Evolutionary conservation across 1,140 invertebrate species (phyloP), one percentile per base, ranked within the genome.

Genomic region (Battus philenor): DNA sequence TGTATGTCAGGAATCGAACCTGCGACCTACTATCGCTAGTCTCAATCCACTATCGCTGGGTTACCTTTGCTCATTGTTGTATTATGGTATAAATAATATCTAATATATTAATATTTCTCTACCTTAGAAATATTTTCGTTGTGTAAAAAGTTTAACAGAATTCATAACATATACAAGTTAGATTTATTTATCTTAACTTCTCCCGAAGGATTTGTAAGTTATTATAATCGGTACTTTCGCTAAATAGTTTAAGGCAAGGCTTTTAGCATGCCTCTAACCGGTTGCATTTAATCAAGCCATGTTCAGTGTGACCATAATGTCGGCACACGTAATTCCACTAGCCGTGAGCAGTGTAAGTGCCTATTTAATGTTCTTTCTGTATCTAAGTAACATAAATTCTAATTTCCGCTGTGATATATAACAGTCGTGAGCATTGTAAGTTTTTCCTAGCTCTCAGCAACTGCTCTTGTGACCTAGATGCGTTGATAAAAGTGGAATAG

Each of bases 401-500:
- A 34, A 22, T 34, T 34, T 34, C 17, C 17, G n/a, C 9, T 5
- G 12, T 33, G 1, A 10, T 32, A 16, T 18, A 33, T n/a, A 33
- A 17, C 7, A 33, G 16, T 33, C 3, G 2, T 33, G 18, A 16
- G 3, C 17, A 10, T 9, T 8, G 0, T 20, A 34, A 9, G 17
- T 34, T 18, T 34, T 34, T 15, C 32, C 16, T 20, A 34, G 32
- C 32, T 20, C 16, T 34, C 32, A 34, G 9, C 17, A 34, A 34
- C 20, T 34, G 32, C 32, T 34, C 16, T 34, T 20, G 9, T 20
- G 32, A 34, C 32, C 33, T 36, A 36, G 33, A 36, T 36, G 33
- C 33, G 16, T 36, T 36, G 17, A 36, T 36, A 22, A 36, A 20
- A 36, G 17, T 22, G 9, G 33, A 22, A 17, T 36, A 9, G 33